A percentile compares a stretch with the other conserved stretches of the same genome.
Conservation (phyloP, 1,140 invertebrate species). For the Caerostris extrusa region DNA sequence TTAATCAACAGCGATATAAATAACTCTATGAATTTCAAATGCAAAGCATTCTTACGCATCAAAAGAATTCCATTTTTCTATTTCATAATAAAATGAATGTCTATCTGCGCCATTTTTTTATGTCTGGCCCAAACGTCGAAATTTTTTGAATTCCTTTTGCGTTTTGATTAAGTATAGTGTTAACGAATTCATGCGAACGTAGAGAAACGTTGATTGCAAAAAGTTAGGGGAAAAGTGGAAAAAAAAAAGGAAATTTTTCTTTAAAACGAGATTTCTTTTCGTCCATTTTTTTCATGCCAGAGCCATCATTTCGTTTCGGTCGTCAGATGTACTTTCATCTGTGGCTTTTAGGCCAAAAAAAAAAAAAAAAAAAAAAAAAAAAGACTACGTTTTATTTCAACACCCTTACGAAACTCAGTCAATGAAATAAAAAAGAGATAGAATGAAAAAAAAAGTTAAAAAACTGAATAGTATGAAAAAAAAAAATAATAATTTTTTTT, state of each 20-base stretch:
- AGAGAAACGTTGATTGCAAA: constrained; percentile 32
- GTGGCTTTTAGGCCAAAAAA: neutral
- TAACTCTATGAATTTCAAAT: neutral
- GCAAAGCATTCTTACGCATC: neutral
- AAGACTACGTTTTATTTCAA: constrained; percentile 51
- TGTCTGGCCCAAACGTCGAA: constrained; percentile 6
- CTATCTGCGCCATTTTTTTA: neutral
- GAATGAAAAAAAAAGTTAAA: neutral
- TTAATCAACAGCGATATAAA: neutral
- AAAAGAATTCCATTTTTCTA: neutral
- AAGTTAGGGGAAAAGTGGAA: neutral
- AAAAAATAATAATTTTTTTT: neutral
- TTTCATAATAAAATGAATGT: neutral
- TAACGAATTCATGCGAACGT: constrained; percentile 12
- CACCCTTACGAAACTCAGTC: constrained; percentile 19
- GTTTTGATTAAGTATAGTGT: constrained; percentile 53
- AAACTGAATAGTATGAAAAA: constrained; percentile 17
- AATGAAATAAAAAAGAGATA: constrained; percentile 24
- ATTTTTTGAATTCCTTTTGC: constrained; percentile 43
- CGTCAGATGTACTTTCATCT: constrained; percentile 39
- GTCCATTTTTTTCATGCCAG: neutral
- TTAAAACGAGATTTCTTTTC: constrained; percentile 35
- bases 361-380: neutral
- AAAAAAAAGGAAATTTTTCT: constrained; percentile 7
- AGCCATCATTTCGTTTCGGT: constrained; percentile 14